Conservation (phyloP, 2,113 vertebrate species). For the cattle (Bos taurus) region ARS-UCD2.0 NC_037344.1:601001-601500, state of each 20-base stretch:
- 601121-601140: neutral
- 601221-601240: neutral
- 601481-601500: neutral
- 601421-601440: neutral
- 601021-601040: neutral
- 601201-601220: neutral
- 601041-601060: neutral
- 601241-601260: constrained; percentile 11
- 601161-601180: too few species aligned
- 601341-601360: neutral
- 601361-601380: neutral
- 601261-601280: neutral
- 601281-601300: neutral
- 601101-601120: neutral
- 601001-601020: neutral
- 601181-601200: too few species aligned
- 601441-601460: neutral
- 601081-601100: neutral
- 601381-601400: neutral
- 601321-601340: neutral
- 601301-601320: neutral
- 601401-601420: neutral
- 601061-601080: neutral
- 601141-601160: neutral
- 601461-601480: neutral